Evolutionary conservation across 92 coral and sea anemone species (phyloP).

Genomic region (Micromussa lordhowensis): DNA sequence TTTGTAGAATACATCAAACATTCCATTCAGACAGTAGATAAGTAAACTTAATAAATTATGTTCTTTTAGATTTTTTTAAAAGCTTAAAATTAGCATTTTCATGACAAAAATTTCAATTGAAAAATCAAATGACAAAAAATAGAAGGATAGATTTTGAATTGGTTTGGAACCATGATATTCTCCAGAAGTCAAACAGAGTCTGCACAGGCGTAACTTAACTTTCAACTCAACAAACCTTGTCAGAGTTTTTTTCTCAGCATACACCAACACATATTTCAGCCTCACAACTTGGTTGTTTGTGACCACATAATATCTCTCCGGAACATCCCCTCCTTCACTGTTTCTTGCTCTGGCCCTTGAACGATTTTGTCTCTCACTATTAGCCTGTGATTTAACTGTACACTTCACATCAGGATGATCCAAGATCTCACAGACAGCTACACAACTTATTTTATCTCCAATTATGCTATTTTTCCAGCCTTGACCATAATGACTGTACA

Average conservation of each 20-base stretch:
- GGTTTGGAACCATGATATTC: neutral
- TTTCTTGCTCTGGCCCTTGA: constrained; percentile 89
- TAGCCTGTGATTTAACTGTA: constrained; percentile 63
- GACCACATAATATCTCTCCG: constrained; percentile 96
- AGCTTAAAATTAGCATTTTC: too few species aligned
- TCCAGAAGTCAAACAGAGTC: neutral
- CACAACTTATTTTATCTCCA: constrained; percentile 85
- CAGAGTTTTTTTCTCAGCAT: constrained; percentile 67
- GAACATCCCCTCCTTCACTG: constrained; percentile 98
- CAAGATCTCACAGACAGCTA: constrained; percentile 94
- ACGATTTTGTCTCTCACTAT: constrained; percentile 47
- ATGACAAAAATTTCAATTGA: too few species aligned
- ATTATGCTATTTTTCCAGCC: constrained; percentile 83
- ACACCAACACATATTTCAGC: constrained; percentile 91
- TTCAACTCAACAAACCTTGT: constrained; percentile 10
- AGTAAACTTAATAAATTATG: too few species aligned
- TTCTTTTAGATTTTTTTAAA: too few species aligned
- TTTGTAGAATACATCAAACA: too few species aligned
- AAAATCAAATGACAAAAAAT: too few species aligned
- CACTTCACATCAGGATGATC: constrained; percentile 99
- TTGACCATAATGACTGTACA: constrained; percentile 87
- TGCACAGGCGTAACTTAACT: neutral
- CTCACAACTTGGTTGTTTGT: constrained; percentile 93
- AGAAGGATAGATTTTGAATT: too few species aligned
- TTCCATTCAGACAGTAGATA: too few species aligned